A percentile compares a stretch with the other conserved stretches of the same genome.
Conservation (phyloP, 2,113 vertebrate species). For the Redunca redunca region DNA sequence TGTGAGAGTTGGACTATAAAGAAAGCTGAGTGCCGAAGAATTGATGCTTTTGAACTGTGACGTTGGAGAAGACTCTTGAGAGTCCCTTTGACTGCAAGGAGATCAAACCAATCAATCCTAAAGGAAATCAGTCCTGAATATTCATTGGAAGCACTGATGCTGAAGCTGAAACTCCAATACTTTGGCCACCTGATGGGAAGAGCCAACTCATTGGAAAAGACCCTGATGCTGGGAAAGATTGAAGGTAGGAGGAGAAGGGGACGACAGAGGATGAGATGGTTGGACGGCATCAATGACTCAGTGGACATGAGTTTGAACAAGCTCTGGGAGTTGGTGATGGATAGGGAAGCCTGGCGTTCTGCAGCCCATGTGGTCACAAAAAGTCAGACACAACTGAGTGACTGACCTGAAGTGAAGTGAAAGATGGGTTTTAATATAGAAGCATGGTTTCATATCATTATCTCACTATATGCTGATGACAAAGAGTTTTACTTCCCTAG, state of each 20-base stretch:
- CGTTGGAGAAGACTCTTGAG: not conserved
- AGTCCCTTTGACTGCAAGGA: not conserved
- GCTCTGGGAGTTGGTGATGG: not conserved
- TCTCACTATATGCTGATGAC: not conserved
- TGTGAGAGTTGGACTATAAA: not conserved
- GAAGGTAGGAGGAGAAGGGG: not conserved
- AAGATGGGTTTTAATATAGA: not conserved
- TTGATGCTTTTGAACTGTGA: not conserved
- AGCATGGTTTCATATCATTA: not conserved
- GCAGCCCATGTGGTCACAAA: not conserved
- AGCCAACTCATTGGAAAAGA: not conserved
- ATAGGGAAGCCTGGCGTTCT: accelerated
- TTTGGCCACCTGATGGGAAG: not conserved
- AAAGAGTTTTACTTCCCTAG: not conserved
- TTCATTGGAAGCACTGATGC: not conserved
- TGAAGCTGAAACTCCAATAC: not conserved
- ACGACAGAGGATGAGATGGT: not conserved
- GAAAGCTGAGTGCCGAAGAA: not conserved
- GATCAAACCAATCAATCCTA: not conserved
- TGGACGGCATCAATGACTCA: not conserved
- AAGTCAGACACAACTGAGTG: not conserved
- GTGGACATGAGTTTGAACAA: not conserved
- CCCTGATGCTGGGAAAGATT: not conserved
- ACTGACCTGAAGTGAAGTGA: not conserved
- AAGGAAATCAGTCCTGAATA: not conserved